Percentiles rank a stretch among this genome's conserved stretches.
Evolutionary conservation across 2,888 invertebrate genomes (phyloP).

Genomic region (Sussaba pulchella): DNA sequence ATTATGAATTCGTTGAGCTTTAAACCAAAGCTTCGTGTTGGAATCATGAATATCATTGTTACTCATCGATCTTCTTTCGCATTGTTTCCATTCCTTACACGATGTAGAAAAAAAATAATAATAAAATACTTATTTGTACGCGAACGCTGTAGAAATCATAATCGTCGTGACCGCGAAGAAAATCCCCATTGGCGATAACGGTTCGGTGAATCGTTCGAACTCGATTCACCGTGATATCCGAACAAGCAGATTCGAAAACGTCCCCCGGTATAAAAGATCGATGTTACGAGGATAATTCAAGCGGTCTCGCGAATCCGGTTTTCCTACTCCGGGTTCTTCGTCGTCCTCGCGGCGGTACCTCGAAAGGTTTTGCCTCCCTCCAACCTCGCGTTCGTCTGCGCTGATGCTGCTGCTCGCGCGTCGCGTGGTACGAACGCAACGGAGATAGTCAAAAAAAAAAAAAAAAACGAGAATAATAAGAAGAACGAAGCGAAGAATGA

Average conservation of each 20-base stretch:
- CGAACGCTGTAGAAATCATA: background rate
- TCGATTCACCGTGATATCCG: slow-evolving; percentile 47
- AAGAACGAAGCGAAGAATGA: slow-evolving; percentile 59
- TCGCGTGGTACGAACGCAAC: slow-evolving; percentile 47
- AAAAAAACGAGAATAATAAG: slow-evolving; percentile 33
- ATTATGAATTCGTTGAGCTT: background rate
- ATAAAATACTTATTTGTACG: background rate
- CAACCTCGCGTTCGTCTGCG: slow-evolving; percentile 15
- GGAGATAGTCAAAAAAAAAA: too few species aligned
- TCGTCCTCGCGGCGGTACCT: slow-evolving; percentile 36
- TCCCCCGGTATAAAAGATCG: slow-evolving; percentile 44
- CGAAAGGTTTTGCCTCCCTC: slow-evolving; percentile 31
- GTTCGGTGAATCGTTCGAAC: slow-evolving; percentile 51
- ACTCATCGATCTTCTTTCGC: too few species aligned
- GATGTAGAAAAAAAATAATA: too few species aligned
- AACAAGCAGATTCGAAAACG: slow-evolving; percentile 56
- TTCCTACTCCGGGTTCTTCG: slow-evolving; percentile 27
- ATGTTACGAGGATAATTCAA: slow-evolving; percentile 63
- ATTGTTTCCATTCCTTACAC: too few species aligned
- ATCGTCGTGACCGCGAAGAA: background rate
- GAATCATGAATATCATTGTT: too few species aligned
- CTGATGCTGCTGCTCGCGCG: slow-evolving; percentile 19
- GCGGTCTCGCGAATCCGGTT: slow-evolving; percentile 55
- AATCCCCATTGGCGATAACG: slow-evolving; percentile 41
- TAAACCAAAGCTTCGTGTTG: background rate